These are phyloP conservation scores for Trachurus trachurus DNA, from an alignment of 2,797 vertebrate species.

Conservation along the genomic window DNA sequence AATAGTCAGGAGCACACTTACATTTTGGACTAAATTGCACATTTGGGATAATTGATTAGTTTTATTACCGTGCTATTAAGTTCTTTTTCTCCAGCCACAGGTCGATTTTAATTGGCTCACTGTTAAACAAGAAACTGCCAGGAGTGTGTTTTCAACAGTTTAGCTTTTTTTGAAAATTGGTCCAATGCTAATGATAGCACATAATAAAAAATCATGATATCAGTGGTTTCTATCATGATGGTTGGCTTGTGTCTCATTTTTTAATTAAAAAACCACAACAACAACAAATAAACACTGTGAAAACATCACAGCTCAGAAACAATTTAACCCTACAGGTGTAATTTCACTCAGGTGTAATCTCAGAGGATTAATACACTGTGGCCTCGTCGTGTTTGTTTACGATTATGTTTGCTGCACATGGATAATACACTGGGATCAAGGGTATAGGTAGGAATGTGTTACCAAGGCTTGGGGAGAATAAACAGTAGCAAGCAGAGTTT, in stretches of 20 bases:
- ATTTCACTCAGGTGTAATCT: too few relatives aligned
- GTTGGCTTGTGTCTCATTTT: too few relatives aligned
- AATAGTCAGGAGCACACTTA: not conserved
- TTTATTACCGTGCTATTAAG: slow-evolving; percentile 18
- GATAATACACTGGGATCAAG: not conserved
- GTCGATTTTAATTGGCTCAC: not conserved
- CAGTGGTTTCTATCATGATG: too few relatives aligned
- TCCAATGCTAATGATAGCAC: too few relatives aligned
- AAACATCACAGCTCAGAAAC: too few relatives aligned
- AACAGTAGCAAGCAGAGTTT: not conserved
- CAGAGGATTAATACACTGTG: too few relatives aligned
- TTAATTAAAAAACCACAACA: too few relatives aligned
- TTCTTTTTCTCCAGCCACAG: not conserved
- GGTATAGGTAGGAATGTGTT: too few relatives aligned
- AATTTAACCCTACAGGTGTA: too few relatives aligned
- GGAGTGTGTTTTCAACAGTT: not conserved
- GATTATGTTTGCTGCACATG: not conserved
- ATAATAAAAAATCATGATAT: too few relatives aligned
- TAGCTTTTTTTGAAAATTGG: not conserved
- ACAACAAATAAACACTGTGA: too few relatives aligned
- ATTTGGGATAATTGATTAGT: slow-evolving; percentile 11
- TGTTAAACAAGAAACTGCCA: slow-evolving; percentile 14
- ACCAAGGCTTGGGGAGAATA: not conserved
- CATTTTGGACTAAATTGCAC: not conserved
- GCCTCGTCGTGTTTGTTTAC: not conserved